Conservation (phyloP, 1,140 invertebrate species). For the Zaprionus ghesquierei region DNA sequence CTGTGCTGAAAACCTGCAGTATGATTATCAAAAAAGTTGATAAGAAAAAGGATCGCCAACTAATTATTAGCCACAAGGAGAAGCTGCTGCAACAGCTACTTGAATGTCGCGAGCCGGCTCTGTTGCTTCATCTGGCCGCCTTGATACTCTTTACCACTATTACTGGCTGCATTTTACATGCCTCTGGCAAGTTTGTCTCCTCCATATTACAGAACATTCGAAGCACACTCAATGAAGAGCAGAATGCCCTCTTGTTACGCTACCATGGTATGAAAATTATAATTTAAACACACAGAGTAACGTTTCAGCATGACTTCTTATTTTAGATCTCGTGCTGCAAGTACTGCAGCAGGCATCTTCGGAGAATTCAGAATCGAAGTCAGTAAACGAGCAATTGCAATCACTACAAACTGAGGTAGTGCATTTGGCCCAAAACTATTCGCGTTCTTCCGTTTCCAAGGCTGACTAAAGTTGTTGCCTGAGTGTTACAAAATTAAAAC, state of each 20-base stretch:
- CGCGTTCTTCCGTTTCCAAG: constrained; percentile 80
- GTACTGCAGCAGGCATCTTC: constrained; percentile 83
- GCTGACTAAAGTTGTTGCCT: constrained; percentile 52
- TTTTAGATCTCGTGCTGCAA: constrained; percentile 86
- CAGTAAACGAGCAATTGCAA: constrained; percentile 77
- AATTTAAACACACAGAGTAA: not conserved
- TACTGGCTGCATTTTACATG: constrained; percentile 92
- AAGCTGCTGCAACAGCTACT: constrained; percentile 91
- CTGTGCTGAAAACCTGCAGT: constrained; percentile 88
- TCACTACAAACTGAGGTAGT: constrained; percentile 83
- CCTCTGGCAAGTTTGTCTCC: constrained; percentile 95
- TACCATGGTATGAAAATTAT: constrained; percentile 88
- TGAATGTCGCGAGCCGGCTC: constrained; percentile 89
- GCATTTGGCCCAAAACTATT: constrained; percentile 84
- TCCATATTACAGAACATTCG: constrained; percentile 90
- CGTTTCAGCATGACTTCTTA: not conserved
- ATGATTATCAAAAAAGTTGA: constrained; percentile 94
- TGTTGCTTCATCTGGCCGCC: constrained; percentile 91
- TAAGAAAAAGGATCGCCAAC: constrained; percentile 92
- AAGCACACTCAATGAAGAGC: constrained; percentile 86
- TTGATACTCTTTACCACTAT: constrained; percentile 92
- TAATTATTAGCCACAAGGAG: constrained; percentile 91
- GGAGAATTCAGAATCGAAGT: constrained; percentile 81
- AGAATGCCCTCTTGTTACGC: constrained; percentile 85
- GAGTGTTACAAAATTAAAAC: not conserved